These are phyloP conservation scores for Delphinus delphis DNA, from an alignment of 2,113 vertebrate species.

Conservation along the genomic window DNA sequence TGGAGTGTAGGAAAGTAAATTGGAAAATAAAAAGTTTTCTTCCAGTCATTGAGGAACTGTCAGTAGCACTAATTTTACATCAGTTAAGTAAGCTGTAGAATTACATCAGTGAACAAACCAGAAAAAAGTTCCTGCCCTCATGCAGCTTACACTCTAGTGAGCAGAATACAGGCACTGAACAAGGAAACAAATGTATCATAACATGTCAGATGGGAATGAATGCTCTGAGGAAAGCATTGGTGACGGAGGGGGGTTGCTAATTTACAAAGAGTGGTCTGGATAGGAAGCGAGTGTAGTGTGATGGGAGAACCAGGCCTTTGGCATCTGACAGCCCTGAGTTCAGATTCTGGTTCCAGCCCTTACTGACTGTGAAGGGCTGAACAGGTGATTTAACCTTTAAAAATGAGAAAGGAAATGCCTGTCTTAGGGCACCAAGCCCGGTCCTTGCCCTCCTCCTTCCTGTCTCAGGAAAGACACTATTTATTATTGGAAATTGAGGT, in stretches of 20 bases:
- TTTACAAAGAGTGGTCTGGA: background rate
- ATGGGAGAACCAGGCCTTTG: background rate
- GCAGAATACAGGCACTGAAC: background rate
- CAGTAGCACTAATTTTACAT: background rate
- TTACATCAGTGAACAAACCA: background rate
- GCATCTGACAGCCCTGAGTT: background rate
- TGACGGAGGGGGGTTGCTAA: background rate
- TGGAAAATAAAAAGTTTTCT: background rate
- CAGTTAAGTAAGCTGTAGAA: background rate
- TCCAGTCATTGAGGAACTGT: background rate
- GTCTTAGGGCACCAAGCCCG: background rate
- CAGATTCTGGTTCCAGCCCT: background rate
- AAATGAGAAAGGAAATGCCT: background rate
- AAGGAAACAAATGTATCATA: background rate
- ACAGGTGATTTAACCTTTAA: background rate
- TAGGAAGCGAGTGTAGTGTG: background rate
- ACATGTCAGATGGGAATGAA: too few species aligned
- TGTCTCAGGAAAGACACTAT: background rate
- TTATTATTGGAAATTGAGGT: background rate
- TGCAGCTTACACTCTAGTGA: background rate
- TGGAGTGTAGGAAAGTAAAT: background rate
- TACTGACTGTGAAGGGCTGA: background rate
- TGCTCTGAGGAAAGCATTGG: background rate
- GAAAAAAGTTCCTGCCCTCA: background rate
- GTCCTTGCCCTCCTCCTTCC: background rate